These are phyloP conservation scores for Emydocephalus ijimae DNA, from an alignment of 2,113 vertebrate species.

Conservation along the genomic window DNA sequence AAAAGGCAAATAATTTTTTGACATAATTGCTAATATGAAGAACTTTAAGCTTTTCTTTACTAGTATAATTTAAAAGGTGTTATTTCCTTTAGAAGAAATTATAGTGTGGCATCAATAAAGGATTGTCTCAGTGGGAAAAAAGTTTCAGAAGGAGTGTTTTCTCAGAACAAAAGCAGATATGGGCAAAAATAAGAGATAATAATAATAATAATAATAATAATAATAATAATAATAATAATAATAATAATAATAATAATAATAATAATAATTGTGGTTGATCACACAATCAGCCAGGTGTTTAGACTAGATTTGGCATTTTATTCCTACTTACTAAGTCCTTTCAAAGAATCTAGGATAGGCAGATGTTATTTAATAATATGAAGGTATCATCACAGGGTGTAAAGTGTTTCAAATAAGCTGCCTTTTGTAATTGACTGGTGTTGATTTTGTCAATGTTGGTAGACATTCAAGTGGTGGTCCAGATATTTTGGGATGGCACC, in stretches of 20 bases:
- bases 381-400: neutral
- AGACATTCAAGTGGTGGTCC: neutral
- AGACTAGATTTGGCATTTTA: neutral
- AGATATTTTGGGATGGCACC: neutral
- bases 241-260: too few relatives aligned
- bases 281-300: neutral
- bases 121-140: neutral
- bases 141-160: neutral
- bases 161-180: neutral
- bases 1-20: neutral
- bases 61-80: neutral
- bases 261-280: neutral
- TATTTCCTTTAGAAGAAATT: neutral
- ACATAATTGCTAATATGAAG: neutral
- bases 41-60: neutral
- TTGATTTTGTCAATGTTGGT: neutral
- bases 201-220: too few relatives aligned
- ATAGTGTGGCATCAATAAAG: neutral
- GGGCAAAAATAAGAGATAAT: neutral
- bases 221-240: too few relatives aligned
- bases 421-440: neutral
- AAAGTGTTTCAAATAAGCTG: neutral
- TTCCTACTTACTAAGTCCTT: neutral
- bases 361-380: neutral
- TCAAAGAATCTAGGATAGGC: neutral